These are phyloP conservation scores for Ceyx melanurus DNA, from an alignment of 2,113 vertebrate species.

Conservation along the genomic window DNA sequence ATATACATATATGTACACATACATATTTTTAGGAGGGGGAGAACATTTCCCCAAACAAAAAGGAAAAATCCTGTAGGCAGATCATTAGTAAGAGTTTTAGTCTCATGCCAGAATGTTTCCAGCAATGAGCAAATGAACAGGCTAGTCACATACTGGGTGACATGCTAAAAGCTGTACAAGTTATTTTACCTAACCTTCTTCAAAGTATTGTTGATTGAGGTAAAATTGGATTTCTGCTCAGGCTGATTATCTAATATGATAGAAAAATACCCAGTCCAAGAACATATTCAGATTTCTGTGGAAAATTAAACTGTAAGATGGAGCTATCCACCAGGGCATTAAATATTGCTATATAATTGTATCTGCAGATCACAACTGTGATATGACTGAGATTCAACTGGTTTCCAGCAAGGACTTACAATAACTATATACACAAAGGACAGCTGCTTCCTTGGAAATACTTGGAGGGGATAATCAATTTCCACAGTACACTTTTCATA, in stretches of 20 bases:
- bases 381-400: slow-evolving; percentile 4
- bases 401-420: not conserved
- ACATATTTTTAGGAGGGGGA: not conserved
- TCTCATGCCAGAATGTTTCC: not conserved
- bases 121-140: not conserved
- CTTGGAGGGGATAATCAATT: slow-evolving; percentile 23
- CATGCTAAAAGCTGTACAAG: slow-evolving; percentile 1
- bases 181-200: not conserved
- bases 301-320: slow-evolving; percentile 70
- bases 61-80: not conserved
- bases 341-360: slow-evolving; percentile 65
- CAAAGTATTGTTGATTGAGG: slow-evolving; percentile 61
- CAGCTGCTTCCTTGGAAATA: not conserved
- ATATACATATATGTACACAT: too few species aligned
- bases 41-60: not conserved
- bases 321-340: slow-evolving; percentile 56
- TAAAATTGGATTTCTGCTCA: slow-evolving; percentile 76
- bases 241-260: slow-evolving; percentile 71
- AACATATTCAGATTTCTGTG: slow-evolving; percentile 71
- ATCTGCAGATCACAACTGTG: slow-evolving; percentile 26
- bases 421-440: not conserved
- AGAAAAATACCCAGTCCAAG: slow-evolving; percentile 69
- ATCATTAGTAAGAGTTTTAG: not conserved
- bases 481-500: not conserved
- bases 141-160: not conserved